Conservation (phyloP, 2,797 vertebrate species). For the Trichosurus vulpecula region DNA sequence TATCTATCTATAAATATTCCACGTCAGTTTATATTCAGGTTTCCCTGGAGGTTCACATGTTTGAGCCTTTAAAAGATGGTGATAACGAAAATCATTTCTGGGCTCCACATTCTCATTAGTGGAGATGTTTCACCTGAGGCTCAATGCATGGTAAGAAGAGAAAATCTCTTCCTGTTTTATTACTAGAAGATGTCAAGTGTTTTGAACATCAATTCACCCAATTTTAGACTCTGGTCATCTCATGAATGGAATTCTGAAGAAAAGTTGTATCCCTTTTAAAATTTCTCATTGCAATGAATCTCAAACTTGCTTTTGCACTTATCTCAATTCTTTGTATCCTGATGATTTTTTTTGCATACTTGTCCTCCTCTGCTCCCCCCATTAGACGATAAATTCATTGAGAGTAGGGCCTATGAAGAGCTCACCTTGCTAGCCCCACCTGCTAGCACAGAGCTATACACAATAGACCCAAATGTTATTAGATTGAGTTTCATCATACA, state of each 20-base stretch:
- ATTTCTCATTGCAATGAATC: not conserved
- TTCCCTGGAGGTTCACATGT: not conserved
- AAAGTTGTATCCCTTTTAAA: not conserved
- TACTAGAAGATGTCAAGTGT: not conserved
- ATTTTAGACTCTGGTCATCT: not conserved
- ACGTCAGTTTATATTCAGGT: not conserved
- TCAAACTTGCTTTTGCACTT: not conserved
- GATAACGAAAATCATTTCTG: not conserved
- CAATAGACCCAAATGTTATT: not conserved
- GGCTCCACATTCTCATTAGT: not conserved
- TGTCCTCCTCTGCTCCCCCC: too few species aligned
- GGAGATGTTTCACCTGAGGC: not conserved
- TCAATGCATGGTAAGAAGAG: not conserved
- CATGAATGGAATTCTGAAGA: not conserved
- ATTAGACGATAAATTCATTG: not conserved
- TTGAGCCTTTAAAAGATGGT: not conserved
- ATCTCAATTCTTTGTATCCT: not conserved
- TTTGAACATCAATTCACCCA: not conserved
- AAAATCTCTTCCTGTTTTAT: not conserved
- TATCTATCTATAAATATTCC: not conserved
- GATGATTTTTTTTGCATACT: not conserved
- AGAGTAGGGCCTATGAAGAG: not conserved
- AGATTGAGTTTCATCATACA: not conserved
- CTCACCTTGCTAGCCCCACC: not conserved
- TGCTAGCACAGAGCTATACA: not conserved